Evolutionary conservation across 2,797 vertebrate genomes (phyloP), one percentile per base, ranked within the genome.

Genomic region (Hephaestus fuliginosus): DNA sequence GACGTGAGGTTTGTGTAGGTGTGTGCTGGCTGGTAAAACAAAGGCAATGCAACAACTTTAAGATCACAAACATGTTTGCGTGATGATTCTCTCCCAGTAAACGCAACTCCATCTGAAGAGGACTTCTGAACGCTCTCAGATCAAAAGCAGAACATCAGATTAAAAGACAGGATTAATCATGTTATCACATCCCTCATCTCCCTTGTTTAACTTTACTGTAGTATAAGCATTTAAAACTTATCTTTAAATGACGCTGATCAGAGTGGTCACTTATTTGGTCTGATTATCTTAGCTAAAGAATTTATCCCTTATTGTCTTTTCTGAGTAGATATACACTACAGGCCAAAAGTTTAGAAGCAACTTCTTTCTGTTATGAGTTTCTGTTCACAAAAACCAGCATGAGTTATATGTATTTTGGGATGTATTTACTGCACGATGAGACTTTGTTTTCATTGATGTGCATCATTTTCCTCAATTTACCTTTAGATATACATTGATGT

Each of bases 11-110:
- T 77, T 67, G 55, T 69, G 52, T 15, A 30, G 52, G 33, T 55
- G 12, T 51, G 36, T 58, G 25, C 71, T 33, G 63, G 28, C 22
- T 14, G 22, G 60, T 81, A 51, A 57, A 86, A 72, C 39, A n/a
- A 44, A 22, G 49, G 14, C 30, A 69, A 22, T 28, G 46, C 25
- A 55, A 7, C 33, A 69, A 41, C 70, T 60, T 39, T 72, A 41
- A 53, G 60, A 58, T 64, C 14, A 36, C 12, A 66, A 64, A 65
- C 20, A 11, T 44, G 55, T 33, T 57, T 3, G 33, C 3, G 28
- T 60, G 25, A 44, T 9, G 5, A 73, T 43, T 53, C 7, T n/a
- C 18, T 60, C 1, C 20, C 4, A 70, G 15, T 46, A 1, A 51
- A 53, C n/a, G 41, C 12, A 30, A 63, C 7, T 22, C 11, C 5